Evolutionary conservation across 2,888 invertebrate species (phyloP), one percentile per base, ranked within the genome.

Genomic region (Melolontha melolontha): DNA sequence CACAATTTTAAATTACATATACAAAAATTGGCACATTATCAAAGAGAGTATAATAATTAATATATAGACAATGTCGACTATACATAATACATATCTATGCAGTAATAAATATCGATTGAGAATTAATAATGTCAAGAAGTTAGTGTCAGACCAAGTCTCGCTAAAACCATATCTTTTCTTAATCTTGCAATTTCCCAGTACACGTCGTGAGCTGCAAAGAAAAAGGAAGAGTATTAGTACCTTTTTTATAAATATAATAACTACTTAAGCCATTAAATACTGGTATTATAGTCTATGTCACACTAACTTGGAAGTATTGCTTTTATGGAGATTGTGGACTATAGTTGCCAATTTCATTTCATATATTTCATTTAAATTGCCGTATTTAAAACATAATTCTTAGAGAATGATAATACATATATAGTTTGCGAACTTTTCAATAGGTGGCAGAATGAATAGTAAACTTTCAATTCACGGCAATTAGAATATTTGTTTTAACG

Each of bases 171-270:
- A 83, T 91, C 90, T 80, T 90, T 90, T 51, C 92, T 84, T 63
- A 92, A 85, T 74, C 89, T 85, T 54, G 90, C 87, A 63, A 93
- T 88, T 82, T 92, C 91, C 88, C 90, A 90, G 81, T 90, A 93
- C 67, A 91, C 87, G 75, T 92, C 92, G 75, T 90, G 89, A 71
- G 89, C 91, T 89, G 84, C 50, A 87, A 64, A 67, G 68, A 67
- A 29, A 65, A 14, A 65, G 52, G 8, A 51, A 22, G 22, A 22
- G 4, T 22, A 22, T 22, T 22, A 22, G 22, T 47, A 50, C 27
- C 14, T 5, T 67, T 62, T 22, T 42, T 10, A 42, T 52, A 44
- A 34, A 51, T 49, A 2, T 50, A 12, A 55, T 40, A 14, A 57
- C 6, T 14, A 14, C 10, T 7, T 6, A 47, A 8, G n/a, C 14